Evolutionary conservation across 2,888 invertebrate species (phyloP), one percentile per base, ranked within the genome.

Genomic region (Hipparchia sbordonii): DNA sequence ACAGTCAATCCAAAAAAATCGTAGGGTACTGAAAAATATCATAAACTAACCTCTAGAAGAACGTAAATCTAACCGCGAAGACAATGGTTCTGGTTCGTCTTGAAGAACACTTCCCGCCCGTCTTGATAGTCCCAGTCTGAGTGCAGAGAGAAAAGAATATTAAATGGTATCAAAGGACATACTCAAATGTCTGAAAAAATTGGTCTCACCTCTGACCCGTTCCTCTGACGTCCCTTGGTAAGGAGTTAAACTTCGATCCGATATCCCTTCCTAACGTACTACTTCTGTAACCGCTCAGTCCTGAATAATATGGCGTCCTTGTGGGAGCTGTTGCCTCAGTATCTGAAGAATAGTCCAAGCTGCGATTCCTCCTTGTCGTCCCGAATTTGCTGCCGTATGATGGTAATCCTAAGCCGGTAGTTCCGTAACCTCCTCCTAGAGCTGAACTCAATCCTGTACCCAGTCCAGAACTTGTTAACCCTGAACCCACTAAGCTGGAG

Each of bases 341-440:
- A 85, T 99, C 99, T 67, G 98, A 98, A 45, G 98, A 98, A 89
- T 98, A 98, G 90, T 98, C 98, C 85, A 98, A 92, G 78, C 97
- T 97, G 80, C 97, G 94, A 81, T 97, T 96, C 77, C 98, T 95
- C 82, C 97, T 95, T 1, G 95, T 95, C 75, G 97, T 92, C 6
- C 97, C 94, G 79, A 94, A 95, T 80, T 93, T 93, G 76, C 87
- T 86, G 70, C 87, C 93, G 85, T 88, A 95, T 79, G 86, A 94
- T 82, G 89, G 82, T 60, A 93, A 75, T 45, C 93, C 93, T 65
- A 93, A 80, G 6, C 92, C 92, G 9, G 90, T 87, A 3, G 93
- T 92, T 46, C 92, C 92, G 74, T 93, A 93, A 46, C 88, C 87
- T 66, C 82, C 86, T 62, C 90, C 89, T 9, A 93, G 84, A 8